Evolutionary conservation across 2,797 vertebrate species (phyloP).

Genomic region (Esox lucius): DNA sequence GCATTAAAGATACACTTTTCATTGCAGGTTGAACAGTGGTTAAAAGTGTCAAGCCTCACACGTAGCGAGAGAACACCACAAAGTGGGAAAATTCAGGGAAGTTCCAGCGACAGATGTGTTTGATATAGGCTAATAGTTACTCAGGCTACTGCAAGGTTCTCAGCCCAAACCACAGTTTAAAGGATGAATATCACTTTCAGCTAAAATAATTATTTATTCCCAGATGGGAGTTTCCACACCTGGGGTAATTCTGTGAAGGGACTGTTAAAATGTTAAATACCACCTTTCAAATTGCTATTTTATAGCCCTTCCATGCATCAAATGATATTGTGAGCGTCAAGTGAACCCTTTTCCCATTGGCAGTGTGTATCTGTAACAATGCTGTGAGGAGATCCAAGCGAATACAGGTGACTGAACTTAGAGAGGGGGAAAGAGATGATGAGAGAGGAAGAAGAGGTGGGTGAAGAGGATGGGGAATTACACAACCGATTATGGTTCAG

Average conservation of each 20-base stretch:
- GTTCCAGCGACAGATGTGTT: slow-evolving; percentile 16
- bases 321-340: background rate
- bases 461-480: too few species aligned
- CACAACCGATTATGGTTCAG: too few species aligned
- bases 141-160: slow-evolving; percentile 1
- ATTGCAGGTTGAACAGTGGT: background rate
- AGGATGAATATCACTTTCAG: slow-evolving; percentile 28
- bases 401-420: background rate
- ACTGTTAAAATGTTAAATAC: background rate
- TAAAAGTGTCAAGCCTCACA: background rate
- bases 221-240: slow-evolving; percentile 29
- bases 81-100: slow-evolving; percentile 4
- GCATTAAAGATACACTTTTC: background rate
- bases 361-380: background rate
- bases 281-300: background rate
- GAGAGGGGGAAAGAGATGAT: background rate
- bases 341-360: background rate
- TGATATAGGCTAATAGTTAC: background rate
- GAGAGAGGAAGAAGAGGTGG: background rate
- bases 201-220: slow-evolving; percentile 52
- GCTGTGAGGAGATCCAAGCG: background rate
- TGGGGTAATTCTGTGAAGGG: background rate
- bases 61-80: background rate
- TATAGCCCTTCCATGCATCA: background rate
- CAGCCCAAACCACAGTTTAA: background rate